Percentiles rank a stretch among this genome's conserved stretches.
Evolutionary conservation across 2,888 invertebrate species (phyloP).

Genomic region (Clunio marinus): DNA sequence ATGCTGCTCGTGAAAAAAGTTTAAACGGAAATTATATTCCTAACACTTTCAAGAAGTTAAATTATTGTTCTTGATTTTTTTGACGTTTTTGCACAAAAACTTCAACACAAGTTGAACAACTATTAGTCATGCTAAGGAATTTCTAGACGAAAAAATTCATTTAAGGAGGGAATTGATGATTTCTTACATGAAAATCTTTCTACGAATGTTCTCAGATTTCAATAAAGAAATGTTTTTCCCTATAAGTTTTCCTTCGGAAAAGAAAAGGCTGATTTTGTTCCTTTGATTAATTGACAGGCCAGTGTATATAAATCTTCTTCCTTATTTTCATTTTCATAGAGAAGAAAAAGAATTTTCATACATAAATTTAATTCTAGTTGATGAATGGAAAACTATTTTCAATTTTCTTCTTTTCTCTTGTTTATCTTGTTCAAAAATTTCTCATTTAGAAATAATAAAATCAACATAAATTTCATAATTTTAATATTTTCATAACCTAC

Average conservation of each 20-base stretch:
- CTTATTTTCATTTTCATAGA: too few species aligned
- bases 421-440: too few species aligned
- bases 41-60: neutral
- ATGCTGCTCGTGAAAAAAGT: too few species aligned
- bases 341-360: too few species aligned
- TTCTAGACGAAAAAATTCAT: neutral
- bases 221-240: too few species aligned
- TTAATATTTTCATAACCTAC: too few species aligned
- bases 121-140: neutral
- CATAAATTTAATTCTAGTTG: too few species aligned
- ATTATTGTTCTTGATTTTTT: neutral
- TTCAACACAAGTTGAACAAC: constrained; percentile 3
- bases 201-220: too few species aligned
- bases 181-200: neutral
- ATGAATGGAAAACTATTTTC: too few species aligned
- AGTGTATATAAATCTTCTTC: constrained; percentile 7
- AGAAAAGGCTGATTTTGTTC: neutral
- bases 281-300: constrained; percentile 19
- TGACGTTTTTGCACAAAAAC: neutral
- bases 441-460: too few species aligned
- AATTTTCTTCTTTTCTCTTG: too few species aligned
- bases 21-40: constrained; percentile 2
- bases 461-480: too few species aligned
- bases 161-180: neutral
- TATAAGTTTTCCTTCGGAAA: neutral